These are phyloP conservation scores for Andrena hattorfiana DNA, from an alignment of 2,888 invertebrate species.

Conservation along the genomic window DNA sequence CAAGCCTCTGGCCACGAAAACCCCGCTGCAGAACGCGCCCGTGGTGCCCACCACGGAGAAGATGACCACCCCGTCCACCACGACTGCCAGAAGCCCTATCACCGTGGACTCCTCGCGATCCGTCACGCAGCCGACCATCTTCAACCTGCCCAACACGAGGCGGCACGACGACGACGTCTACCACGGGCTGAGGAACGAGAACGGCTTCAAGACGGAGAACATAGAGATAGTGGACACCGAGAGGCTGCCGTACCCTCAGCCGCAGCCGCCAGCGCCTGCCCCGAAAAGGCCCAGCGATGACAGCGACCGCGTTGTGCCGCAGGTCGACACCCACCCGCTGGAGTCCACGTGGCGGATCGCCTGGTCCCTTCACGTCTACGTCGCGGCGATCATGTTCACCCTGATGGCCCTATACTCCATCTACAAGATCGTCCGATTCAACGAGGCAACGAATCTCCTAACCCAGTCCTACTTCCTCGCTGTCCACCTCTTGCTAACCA, in stretches of 20 bases:
- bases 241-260: constrained; percentile 80
- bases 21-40: constrained; percentile 83
- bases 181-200: constrained; percentile 71
- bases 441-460: constrained; percentile 94
- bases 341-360: constrained; percentile 92
- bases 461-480: constrained; percentile 95
- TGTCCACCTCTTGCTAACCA: constrained; percentile 92
- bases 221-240: constrained; percentile 82
- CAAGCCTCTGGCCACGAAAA: constrained; percentile 83
- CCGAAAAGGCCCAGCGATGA: constrained; percentile 77
- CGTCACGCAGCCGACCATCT: constrained; percentile 81
- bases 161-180: constrained; percentile 75
- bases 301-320: constrained; percentile 79
- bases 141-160: constrained; percentile 81
- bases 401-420: constrained; percentile 94
- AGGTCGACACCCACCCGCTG: constrained; percentile 84
- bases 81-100: constrained; percentile 55
- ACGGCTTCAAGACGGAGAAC: constrained; percentile 77
- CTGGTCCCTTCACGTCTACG: constrained; percentile 96
- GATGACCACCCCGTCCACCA: constrained; percentile 73
- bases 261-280: constrained; percentile 80
- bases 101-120: constrained; percentile 62
- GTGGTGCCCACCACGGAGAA: constrained; percentile 84
- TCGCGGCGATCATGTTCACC: constrained; percentile 94
- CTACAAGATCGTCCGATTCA: constrained; percentile 94